Base-by-base conservation (phyloP, 1,140 invertebrate genomes). In the Trypoxylus dichotomus region DNA sequence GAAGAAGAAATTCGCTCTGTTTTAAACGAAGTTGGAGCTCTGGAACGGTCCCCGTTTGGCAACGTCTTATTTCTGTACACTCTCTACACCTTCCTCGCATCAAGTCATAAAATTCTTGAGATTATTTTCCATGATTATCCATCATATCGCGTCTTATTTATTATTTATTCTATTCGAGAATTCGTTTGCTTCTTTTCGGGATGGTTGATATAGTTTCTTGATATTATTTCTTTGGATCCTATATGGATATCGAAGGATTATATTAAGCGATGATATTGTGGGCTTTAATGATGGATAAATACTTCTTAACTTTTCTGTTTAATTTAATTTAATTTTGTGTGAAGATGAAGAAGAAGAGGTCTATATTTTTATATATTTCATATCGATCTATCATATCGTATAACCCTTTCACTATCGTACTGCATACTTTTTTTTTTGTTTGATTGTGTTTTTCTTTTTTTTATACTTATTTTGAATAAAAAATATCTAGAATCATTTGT, bases 1-100 rank as follows among this genome's bases (percentile, higher is more conserved):
- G 78, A 84, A 85, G 74, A 85, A 85, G 74, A 82, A 83, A 72
- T 83, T 82, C 77, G 79, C 80, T 79, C 54, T 84, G 25, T 84
- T 83, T 76, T 83, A 15, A 54, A 19, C 7, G n/a, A 54, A 60
- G 81, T 75, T 77, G 32, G 29, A 32, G 7, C 41, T 58, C 13
- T n/a, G 24, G 32, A 74, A 68, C 1, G 21, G 24, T 54, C 47
- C n/a, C n/a, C n/a, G n/a, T 54, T 54, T 54, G 5, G 19, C n/a
- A 10, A 54, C 19, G 7, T n/a, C 15, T 3, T 54, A 19, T 54
- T 54, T 54, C 11, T 54, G 11, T 43, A 15, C 43, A 6, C 15
- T 54, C 19, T n/a, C 15, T 15, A 10, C n/a, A 15, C n/a, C 19
- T 54, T 3, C n/a, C 43, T 54, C 32, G 7, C 7, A 32, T 7